Percentiles rank a stretch among this genome's conserved stretches.
Evolutionary conservation across 1,140 invertebrate genomes (phyloP).

Genomic region (Drosophila suzukii): DNA sequence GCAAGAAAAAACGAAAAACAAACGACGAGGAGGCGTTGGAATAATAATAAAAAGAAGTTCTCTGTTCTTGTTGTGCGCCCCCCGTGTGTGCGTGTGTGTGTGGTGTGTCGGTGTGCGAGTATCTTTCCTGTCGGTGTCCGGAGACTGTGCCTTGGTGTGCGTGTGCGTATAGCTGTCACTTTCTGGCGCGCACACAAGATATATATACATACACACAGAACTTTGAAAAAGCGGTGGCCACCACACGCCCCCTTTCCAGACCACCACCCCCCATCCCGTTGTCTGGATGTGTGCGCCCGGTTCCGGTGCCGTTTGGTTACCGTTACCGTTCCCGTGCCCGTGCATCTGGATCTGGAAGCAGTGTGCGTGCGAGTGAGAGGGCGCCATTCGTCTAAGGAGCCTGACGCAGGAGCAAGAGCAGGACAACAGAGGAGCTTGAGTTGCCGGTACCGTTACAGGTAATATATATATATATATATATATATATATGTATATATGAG

Average conservation of each 20-base stretch:
- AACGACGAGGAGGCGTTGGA: conserved; percentile 51
- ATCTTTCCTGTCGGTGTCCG: conserved; percentile 38
- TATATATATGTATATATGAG: background rate
- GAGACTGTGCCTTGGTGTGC: conserved; percentile 22
- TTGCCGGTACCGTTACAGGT: conserved; percentile 47
- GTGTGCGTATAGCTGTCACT: conserved; percentile 76
- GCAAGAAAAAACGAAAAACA: conserved; percentile 22
- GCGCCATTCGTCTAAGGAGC: background rate
- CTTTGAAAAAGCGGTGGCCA: conserved; percentile 56
- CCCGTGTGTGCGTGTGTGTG: conserved; percentile 21
- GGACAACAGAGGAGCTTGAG: conserved; percentile 23
- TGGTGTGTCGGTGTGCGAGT: background rate
- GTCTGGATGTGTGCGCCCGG: conserved; percentile 67
- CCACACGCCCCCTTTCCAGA: conserved; percentile 33
- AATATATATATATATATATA: conserved; percentile 15
- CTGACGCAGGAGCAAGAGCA: conserved; percentile 25
- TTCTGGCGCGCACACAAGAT: conserved; percentile 69
- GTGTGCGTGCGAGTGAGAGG: conserved; percentile 19
- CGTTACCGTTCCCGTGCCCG: conserved; percentile 16
- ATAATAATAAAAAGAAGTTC: conserved; percentile 36
- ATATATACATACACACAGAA: conserved; percentile 64
- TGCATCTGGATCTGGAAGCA: conserved; percentile 9
- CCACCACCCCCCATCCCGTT: conserved; percentile 12
- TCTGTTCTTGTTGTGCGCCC: conserved; percentile 41
- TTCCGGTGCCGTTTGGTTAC: conserved; percentile 66